Base-by-base conservation (phyloP, 2,888 invertebrate genomes). In the Amaurobius ferox region DNA sequence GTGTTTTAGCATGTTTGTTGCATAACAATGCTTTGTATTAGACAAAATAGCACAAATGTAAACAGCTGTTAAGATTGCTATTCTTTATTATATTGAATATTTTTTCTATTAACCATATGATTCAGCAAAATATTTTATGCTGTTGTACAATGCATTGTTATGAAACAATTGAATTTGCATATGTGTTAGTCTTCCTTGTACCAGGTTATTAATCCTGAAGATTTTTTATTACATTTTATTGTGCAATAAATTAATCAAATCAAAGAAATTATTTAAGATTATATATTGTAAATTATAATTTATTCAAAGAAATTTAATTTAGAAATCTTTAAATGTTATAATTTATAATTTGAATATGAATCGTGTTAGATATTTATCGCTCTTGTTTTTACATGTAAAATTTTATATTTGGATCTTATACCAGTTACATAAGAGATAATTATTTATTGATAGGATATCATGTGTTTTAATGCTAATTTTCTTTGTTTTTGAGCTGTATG, bases 111-210 rank as follows among this genome's bases (percentile, higher is more conserved):
- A n/a, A n/a, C n/a, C n/a, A n/a, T n/a, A n/a, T n/a, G n/a, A n/a
- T n/a, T n/a, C n/a, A n/a, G n/a, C n/a, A n/a, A n/a, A n/a, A n/a
- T n/a, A n/a, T n/a, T n/a, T n/a, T n/a, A n/a, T n/a, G n/a, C n/a
- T 35, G 9, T 35, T 7, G 35, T 35, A 35, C 35, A 9, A 35
- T 35, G 19, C 55, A 55, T 23, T 55, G 55, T 55, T 55, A 55
- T 55, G 19, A 5, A 11, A 55, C 55, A 5, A 2, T 55, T 3
- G 23, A 23, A 23, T 55, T 55, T 16, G 55, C 55, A 55, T 55
- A 23, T 55, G 23, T 55, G 55, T 55, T 55, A 55, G 55, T 55
- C 55, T 55, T 55, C 55, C 55, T 55, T 55, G 55, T 55, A 23
- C 6, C 55, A 55, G 55, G 55, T 55, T 55, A 16, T 55, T 23